phyloP scores from a whole-genome alignment of 2,113 vertebrate species.

The Otus sunia region DNA sequence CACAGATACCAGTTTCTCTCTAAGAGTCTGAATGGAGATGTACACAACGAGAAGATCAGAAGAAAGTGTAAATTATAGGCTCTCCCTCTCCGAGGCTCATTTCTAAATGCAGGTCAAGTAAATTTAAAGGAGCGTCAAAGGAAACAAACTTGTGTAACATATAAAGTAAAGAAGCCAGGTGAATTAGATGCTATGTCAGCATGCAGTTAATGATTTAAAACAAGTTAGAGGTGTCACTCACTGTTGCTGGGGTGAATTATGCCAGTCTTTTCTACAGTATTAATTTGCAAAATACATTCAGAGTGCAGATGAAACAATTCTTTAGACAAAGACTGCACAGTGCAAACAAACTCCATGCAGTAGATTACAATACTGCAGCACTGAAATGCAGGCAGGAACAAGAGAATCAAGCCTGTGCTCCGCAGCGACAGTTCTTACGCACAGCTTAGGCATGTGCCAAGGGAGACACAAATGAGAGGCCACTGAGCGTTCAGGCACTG shows the following conservation, averaged over 20 bases:
- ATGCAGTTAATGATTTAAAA: background rate
- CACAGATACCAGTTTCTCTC: background rate
- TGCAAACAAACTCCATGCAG: background rate
- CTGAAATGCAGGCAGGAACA: background rate
- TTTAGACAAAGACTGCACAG: background rate
- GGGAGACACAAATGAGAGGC: background rate
- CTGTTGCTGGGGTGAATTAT: background rate
- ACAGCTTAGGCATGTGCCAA: background rate
- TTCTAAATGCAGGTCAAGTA: conserved; percentile 27
- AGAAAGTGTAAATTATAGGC: background rate
- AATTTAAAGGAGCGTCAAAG: background rate
- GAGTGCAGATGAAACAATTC: background rate
- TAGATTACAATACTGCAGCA: background rate
- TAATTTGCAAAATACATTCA: background rate
- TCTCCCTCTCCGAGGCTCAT: background rate
- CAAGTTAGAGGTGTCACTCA: background rate
- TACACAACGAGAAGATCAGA: background rate
- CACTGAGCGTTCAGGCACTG: background rate
- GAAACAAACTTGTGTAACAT: background rate
- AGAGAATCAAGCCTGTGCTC: background rate
- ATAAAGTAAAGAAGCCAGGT: background rate
- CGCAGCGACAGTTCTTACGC: fast-evolving
- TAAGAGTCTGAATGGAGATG: background rate
- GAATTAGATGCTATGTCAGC: background rate
- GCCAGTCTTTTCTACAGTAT: background rate